Evolutionary conservation across 2,113 vertebrate genomes (phyloP).

Genomic region (Muntiacus reevesi): DNA sequence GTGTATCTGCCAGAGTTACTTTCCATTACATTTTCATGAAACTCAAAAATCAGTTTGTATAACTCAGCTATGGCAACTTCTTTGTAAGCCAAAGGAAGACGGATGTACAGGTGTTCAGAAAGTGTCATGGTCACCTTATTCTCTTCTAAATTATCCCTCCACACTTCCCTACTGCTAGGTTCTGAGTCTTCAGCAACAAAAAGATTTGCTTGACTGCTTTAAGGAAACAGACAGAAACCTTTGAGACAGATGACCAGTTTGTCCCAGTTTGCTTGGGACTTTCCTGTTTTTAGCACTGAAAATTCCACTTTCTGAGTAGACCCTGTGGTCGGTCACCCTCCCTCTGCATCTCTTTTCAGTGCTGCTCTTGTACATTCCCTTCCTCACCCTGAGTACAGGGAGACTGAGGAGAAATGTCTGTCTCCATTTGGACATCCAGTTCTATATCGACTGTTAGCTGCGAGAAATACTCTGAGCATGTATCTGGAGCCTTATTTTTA

Average conservation of each 20-base stretch:
- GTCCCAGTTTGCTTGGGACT: background rate
- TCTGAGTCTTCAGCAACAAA: background rate
- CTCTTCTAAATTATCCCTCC: background rate
- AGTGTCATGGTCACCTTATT: conserved; percentile 56
- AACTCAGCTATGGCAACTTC: conserved; percentile 23
- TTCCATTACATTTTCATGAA: conserved; percentile 32
- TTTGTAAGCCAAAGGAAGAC: conserved; percentile 18
- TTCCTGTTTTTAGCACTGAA: background rate
- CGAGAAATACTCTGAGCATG: background rate
- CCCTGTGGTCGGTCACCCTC: background rate
- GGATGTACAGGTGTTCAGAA: background rate
- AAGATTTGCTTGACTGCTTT: conserved; percentile 13
- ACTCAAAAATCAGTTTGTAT: background rate
- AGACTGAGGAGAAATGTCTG: background rate
- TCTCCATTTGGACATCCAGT: background rate
- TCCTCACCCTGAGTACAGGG: background rate
- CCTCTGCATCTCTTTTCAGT: background rate
- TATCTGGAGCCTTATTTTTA: background rate
- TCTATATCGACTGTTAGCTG: background rate
- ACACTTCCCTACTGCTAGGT: background rate
- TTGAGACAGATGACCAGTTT: background rate
- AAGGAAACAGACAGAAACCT: conserved; percentile 5
- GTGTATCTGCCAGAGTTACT: conserved; percentile 42
- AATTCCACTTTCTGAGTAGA: background rate
- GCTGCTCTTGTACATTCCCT: background rate